Evolutionary conservation across 1,140 invertebrate genomes (phyloP), one percentile per base, ranked within the genome.

Genomic region (Theocolax elegans): DNA sequence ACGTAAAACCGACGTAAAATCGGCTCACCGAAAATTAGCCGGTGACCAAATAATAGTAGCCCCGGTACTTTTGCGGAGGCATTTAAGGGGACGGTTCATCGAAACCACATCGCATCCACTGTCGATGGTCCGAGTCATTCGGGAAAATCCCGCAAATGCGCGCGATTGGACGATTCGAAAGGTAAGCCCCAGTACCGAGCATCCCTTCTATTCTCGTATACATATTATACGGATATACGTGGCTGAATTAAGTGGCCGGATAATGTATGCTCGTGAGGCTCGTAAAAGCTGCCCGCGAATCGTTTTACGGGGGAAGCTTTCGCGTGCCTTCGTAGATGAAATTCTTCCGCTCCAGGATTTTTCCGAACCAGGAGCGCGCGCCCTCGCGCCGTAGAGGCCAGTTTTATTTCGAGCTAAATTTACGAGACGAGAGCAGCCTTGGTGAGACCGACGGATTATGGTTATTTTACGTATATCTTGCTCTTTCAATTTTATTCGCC

Each of bases 261-360:
- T 65, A 65, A 54, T 65, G n/a, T 54, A 65, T 54, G 49, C 48
- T 64, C 29, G 48, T 31, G 31, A 51, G 31, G 48, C 48, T 53
- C 63, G 35, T 65, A 65, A 64, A 64, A 64, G 27, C 60, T 40
- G 31, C 23, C 40, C 42, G 58, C 58, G 40, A 62, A 62, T 62
- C 40, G 58, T 48, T 62, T 62, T 48, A 62, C 42, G 42, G 17
- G 10, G 1, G 6, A 2, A n/a, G 25, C 31, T 51, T 63, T 51
- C 40, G 7, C 17, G 7, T 8, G 10, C 23, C 15, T 27, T 59
- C 42, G 42, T 17, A 49, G 23, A 49, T 49, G 48, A 49, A 49
- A 49, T 23, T 49, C 21, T 49, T 21, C 21, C 48, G 17, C 21
- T 10, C 49, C 31, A 35, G 10, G 31, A 35, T 35, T 35, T 35